These are phyloP conservation scores for Lasiommata megera DNA, from an alignment of 2,888 invertebrate genomes.

Conservation along the genomic window DNA sequence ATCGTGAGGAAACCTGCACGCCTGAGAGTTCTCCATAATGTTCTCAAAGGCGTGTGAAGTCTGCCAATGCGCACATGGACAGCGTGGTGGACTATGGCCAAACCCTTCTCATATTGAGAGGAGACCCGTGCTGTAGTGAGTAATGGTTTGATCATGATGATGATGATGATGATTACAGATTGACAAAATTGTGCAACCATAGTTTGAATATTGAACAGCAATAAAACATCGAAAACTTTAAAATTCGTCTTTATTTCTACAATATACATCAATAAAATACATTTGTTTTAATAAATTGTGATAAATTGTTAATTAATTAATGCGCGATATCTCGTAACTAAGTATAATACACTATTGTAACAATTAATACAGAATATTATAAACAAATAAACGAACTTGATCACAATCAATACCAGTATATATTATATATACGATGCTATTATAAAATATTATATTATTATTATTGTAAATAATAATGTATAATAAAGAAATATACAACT, in stretches of 20 bases:
- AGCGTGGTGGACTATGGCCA: too few species aligned
- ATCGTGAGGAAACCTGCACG: too few species aligned
- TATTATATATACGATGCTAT: constrained; percentile 11
- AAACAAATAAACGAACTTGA: constrained; percentile 29
- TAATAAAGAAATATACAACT: constrained; percentile 4
- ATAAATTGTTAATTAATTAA: constrained; percentile 56
- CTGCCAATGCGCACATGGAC: too few species aligned
- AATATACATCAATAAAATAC: constrained; percentile 73
- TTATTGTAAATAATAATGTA: too few species aligned
- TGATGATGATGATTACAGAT: too few species aligned
- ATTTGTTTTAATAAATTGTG: constrained; percentile 59
- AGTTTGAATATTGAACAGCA: too few species aligned
- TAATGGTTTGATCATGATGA: too few species aligned
- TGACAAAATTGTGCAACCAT: too few species aligned
- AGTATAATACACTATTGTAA: constrained; percentile 30
- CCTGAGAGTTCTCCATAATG: too few species aligned
- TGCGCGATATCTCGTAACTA: constrained; percentile 24
- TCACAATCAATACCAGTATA: constrained; percentile 29
- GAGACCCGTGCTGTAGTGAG: too few species aligned
- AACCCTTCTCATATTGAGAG: too few species aligned
- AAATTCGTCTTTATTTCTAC: constrained; percentile 49
- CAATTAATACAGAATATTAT: constrained; percentile 29
- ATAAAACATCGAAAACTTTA: constrained; percentile 39
- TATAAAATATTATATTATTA: constrained; percentile 18
- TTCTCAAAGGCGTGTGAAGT: too few species aligned